Percentiles rank a stretch among this genome's conserved stretches.
Conservation (phyloP, 2,888 invertebrate genomes). For the Scaptodrosophila latifasciaeformis region DNA sequence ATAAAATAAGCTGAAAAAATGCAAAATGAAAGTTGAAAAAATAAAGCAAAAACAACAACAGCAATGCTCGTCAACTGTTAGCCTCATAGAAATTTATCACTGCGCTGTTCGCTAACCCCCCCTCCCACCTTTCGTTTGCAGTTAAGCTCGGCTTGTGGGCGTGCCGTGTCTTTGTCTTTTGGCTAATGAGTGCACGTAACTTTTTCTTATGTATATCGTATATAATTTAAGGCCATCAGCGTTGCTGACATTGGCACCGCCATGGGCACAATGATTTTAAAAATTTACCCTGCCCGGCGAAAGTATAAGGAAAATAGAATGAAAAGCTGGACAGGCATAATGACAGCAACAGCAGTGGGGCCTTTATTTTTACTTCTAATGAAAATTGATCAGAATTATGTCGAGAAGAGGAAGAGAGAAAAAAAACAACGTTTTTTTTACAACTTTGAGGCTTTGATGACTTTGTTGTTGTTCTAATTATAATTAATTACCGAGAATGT, state of each 20-base stretch:
- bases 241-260: neutral
- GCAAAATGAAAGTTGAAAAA: conserved; percentile 18
- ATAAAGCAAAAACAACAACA: conserved; percentile 4
- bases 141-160: conserved; percentile 14
- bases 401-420: too few relatives aligned
- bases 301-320: neutral
- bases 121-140: neutral
- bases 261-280: conserved; percentile 25
- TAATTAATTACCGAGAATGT: conserved; percentile 41
- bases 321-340: too few relatives aligned
- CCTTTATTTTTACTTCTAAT: conserved; percentile 32
- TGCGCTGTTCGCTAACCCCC: conserved; percentile 1
- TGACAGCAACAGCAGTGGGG: too few relatives aligned
- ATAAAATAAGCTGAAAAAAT: too few relatives aligned
- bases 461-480: conserved; percentile 28
- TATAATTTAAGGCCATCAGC: conserved; percentile 17
- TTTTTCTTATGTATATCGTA: conserved; percentile 9
- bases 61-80: conserved; percentile 44
- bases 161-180: conserved; percentile 31
- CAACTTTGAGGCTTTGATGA: conserved; percentile 36
- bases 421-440: neutral
- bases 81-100: conserved; percentile 57
- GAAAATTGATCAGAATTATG: conserved; percentile 54
- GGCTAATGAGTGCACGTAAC: conserved; percentile 46
- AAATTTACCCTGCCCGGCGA: conserved; percentile 16